Percentiles rank a stretch among this genome's conserved stretches.
Evolutionary conservation across 2,113 vertebrate species (phyloP).

Genomic region (Oriolus oriolus): DNA sequence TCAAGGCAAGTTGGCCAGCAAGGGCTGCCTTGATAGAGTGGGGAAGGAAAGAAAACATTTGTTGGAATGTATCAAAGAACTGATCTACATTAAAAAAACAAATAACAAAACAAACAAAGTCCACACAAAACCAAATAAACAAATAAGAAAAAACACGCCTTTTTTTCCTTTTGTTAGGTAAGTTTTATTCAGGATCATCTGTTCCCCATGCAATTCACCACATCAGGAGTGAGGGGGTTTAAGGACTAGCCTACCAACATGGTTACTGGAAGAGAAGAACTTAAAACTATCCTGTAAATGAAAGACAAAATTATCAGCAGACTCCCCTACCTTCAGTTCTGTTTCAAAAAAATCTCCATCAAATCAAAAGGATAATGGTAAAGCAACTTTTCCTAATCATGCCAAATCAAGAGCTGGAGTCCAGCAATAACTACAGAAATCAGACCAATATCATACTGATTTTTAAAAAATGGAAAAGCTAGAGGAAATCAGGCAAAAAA

Average conservation of each 20-base stretch:
- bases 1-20: background rate
- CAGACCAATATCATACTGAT: background rate
- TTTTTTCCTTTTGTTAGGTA: background rate
- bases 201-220: background rate
- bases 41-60: background rate
- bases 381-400: background rate
- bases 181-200: background rate
- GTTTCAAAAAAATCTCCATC: background rate
- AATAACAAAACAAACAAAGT: background rate
- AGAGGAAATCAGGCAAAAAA: background rate
- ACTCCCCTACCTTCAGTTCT: background rate
- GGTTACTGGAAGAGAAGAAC: background rate
- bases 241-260: background rate
- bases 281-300: background rate
- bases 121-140: background rate
- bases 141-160: background rate
- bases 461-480: background rate
- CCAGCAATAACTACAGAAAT: background rate
- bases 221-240: background rate
- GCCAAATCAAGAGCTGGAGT: background rate
- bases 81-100: background rate
- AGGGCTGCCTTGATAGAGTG: background rate
- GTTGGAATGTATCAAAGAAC: background rate
- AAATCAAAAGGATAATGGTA: background rate
- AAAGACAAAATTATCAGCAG: background rate